These are phyloP conservation scores for Charaxes varanes DNA, from an alignment of 1,140 invertebrate genomes.

Conservation along the genomic window DNA sequence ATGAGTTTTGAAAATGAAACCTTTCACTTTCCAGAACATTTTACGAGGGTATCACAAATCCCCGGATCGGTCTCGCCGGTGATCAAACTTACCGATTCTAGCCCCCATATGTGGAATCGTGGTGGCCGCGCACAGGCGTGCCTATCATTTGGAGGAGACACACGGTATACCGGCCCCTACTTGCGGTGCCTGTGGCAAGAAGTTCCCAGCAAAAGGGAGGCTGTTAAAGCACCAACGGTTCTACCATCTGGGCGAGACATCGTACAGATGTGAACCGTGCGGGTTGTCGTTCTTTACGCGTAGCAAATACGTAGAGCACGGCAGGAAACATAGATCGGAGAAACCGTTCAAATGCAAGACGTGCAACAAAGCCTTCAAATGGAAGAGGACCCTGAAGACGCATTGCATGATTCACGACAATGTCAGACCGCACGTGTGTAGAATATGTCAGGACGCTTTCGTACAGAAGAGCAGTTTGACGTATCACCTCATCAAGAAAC, in stretches of 20 bases:
- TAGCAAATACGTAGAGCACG: no score
- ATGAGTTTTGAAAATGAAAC: not conserved
- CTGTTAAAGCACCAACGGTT: no score
- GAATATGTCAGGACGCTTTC: constrained; percentile 63
- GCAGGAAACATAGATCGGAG: not conserved
- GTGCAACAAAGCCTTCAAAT: constrained; percentile 22
- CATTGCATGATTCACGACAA: constrained; percentile 25
- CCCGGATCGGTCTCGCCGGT: not conserved
- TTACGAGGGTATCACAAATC: constrained; percentile 7
- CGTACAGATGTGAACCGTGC: no score
- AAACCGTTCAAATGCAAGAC: constrained; percentile 8
- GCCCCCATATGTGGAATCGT: no score
- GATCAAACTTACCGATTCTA: constrained; percentile 6
- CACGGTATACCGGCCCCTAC: no score
- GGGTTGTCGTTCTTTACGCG: no score
- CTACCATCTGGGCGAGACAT: no score
- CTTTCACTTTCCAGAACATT: constrained; percentile 2
- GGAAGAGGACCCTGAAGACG: constrained; percentile 16
- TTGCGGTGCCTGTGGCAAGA: no score
- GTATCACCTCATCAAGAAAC: constrained; percentile 31
- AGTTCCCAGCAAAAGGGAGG: no score
- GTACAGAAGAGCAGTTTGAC: constrained; percentile 34
- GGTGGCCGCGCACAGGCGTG: no score
- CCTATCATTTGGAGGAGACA: no score
- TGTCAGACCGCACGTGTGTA: constrained; percentile 39